Conservation (phyloP, 2,113 vertebrate genomes). For the Oreochromis aureus region DNA sequence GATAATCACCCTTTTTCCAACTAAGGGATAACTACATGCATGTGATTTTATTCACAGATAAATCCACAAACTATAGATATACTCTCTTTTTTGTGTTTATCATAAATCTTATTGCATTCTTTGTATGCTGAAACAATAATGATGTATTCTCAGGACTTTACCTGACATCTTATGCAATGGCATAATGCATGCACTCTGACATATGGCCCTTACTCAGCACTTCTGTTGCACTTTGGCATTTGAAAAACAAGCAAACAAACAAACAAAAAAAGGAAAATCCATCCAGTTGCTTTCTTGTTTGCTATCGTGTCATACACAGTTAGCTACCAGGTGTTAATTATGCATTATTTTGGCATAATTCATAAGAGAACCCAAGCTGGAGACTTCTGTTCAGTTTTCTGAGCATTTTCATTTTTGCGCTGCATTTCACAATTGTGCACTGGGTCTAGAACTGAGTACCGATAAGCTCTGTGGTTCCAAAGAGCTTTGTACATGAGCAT, state of each 20-base stretch:
- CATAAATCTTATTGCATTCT: not conserved
- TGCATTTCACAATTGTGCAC: slow-evolving; percentile 19
- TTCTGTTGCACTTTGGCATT: not conserved
- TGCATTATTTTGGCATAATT: slow-evolving; percentile 48
- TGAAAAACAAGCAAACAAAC: not conserved
- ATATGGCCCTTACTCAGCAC: not conserved
- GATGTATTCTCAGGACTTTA: not conserved
- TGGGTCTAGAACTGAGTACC: not conserved
- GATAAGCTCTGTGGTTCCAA: not conserved
- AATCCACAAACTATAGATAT: not conserved
- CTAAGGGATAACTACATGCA: not conserved
- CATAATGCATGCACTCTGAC: not conserved
- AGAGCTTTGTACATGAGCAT: not conserved
- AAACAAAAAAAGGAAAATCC: not conserved
- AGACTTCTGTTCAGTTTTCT: not conserved
- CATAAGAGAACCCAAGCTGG: slow-evolving; percentile 1
- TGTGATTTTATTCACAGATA: not conserved
- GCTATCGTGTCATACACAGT: not conserved
- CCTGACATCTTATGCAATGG: not conserved
- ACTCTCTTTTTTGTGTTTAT: not conserved
- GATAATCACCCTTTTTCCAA: not conserved
- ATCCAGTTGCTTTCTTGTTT: not conserved
- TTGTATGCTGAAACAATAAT: not conserved
- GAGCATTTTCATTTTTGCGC: not conserved
- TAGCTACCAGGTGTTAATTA: slow-evolving; percentile 37